A percentile compares a stretch with the other conserved stretches of the same genome.
Evolutionary conservation across 2,888 invertebrate species (phyloP).

Genomic region (Lasioglossum oenotherae): DNA sequence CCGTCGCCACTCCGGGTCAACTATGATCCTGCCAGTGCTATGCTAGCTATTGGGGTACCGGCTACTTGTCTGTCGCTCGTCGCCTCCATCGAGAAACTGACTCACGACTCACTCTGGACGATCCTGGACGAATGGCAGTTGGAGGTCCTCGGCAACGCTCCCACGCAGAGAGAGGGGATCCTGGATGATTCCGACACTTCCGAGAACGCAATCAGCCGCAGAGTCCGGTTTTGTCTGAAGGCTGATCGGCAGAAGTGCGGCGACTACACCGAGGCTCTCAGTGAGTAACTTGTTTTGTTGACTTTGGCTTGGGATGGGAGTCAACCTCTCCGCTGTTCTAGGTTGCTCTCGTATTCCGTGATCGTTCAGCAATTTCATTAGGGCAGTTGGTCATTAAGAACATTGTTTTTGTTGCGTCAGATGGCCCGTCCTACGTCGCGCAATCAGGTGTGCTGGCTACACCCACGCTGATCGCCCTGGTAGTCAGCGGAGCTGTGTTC

Average conservation of each 20-base stretch:
- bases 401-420: conserved; percentile 82
- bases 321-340: not conserved
- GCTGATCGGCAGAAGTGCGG: conserved; percentile 93
- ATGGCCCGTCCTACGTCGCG: conserved; percentile 92
- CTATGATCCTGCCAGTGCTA: conserved; percentile 91
- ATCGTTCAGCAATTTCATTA: not conserved
- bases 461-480: conserved; percentile 91
- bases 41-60: conserved; percentile 91
- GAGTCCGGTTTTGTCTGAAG: conserved; percentile 93
- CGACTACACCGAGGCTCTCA: conserved; percentile 93
- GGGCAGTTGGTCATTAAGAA: not conserved
- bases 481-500: conserved; percentile 93
- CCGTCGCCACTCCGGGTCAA: conserved; percentile 92
- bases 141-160: conserved; percentile 89
- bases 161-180: conserved; percentile 89
- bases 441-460: conserved; percentile 92
- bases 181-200: conserved; percentile 87
- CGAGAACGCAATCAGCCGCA: conserved; percentile 87
- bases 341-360: not conserved
- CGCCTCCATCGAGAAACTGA: conserved; percentile 90
- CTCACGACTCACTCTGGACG: conserved; percentile 87
- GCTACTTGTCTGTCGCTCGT: conserved; percentile 92
- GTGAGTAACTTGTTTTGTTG: conserved; percentile 80
- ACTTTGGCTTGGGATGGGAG: not conserved
- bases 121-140: conserved; percentile 90